Conservation (phyloP, 2,888 invertebrate species). For the Labia minor region DNA sequence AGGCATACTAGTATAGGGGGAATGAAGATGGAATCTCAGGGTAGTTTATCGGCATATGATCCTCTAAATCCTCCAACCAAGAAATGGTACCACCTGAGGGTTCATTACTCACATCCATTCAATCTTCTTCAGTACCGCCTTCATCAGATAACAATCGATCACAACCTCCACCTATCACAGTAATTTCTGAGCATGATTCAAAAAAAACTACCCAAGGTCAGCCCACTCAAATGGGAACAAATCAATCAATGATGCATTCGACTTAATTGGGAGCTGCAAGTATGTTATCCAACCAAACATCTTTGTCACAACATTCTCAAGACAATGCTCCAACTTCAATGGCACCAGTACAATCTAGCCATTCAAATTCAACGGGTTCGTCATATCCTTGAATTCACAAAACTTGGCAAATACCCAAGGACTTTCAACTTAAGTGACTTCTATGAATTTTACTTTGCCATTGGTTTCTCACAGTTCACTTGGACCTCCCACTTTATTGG, state of each 20-base stretch:
- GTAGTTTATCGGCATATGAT: neutral
- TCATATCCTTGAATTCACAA: neutral
- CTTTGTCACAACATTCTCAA: neutral
- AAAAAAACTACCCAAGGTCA: neutral
- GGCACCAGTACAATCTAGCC: neutral
- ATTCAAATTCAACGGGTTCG: neutral
- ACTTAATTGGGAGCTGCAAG: neutral
- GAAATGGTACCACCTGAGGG: neutral
- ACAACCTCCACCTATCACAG: neutral
- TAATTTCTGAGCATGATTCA: neutral
- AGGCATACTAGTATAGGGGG: slow-evolving; percentile 34
- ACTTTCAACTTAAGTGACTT: neutral
- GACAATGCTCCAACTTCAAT: neutral
- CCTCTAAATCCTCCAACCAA: neutral
- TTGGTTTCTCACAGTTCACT: neutral
- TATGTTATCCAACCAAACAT: neutral
- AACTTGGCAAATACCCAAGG: neutral
- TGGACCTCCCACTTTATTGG: neutral
- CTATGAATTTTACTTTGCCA: neutral
- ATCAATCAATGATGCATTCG: neutral
- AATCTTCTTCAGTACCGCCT: neutral
- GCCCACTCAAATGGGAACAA: neutral
- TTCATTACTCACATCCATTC: neutral
- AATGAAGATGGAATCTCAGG: slow-evolving; percentile 33
- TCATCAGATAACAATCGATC: neutral